Base-by-base conservation (phyloP, 1,140 invertebrate species). In the Cheumatopsyche charites region DNA sequence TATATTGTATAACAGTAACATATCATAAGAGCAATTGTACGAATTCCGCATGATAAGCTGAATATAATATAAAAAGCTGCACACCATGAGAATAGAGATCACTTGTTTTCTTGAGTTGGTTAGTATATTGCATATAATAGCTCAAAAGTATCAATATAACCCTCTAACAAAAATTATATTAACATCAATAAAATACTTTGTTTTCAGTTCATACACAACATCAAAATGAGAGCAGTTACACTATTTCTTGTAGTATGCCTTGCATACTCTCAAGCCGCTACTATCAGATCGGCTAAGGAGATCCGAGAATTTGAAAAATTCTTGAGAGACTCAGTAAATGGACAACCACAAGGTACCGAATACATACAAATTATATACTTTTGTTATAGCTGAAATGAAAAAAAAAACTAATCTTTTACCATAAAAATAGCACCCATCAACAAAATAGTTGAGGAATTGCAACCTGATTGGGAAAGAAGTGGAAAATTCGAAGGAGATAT, bases 401-500 rank as follows among this genome's bases (percentile, higher is more conserved):
- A 49, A n/a, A 49, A 5, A 49, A 49, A 49, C n/a, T n/a, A n/a
- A n/a, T n/a, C n/a, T n/a, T n/a, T n/a, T 15, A 15, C 45, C 3
- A 13, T 62, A 15, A 43, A 47, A 15, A 42, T 70, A 75, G 74
- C 58, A 49, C 71, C 74, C 19, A 17, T 68, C 7, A 73, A 49
- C 9, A 62, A 71, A 11, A 71, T 73, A 25, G 25, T 75, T 25
- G 68, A 65, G 49, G 43, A 67, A 23, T 67, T 75, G 15, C 74
- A 75, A 67, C 72, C 84, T 67, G 82, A 80, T 21, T 84, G 82
- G 83, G 84, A 86, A 73, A 78, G 82, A 21, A 85, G 83, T 67
- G 84, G 84, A 11, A 84, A 84, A 76, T 84, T 85, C 65, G 83
- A 86, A 73, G 84, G 84, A 12, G 84, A 86, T 65, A 78, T 86